Base-by-base conservation (phyloP, 30 jellyfish, hydroid and myxozoan species). In the Aurelia coerulea region DNA sequence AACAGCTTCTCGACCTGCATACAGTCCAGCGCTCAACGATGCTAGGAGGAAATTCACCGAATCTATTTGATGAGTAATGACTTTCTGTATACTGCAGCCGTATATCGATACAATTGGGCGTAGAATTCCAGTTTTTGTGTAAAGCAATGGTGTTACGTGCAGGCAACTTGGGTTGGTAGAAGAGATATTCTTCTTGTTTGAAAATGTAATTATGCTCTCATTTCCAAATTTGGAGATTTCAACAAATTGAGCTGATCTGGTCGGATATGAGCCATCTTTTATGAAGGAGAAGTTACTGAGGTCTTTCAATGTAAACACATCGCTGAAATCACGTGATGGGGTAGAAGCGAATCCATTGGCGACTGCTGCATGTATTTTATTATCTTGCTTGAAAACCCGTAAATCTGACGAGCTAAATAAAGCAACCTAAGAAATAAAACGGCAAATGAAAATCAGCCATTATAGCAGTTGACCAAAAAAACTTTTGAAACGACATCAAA, bases 1-100 rank as follows among this genome's bases (percentile, higher is more conserved):
- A 0, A 70, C 78, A 11, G 86, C 90, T 51, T 87, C 91, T 19
- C 80, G 79, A 32, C 85, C 96, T 63, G 83, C 89, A 53, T 87
- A 79, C 65, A 87, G 10, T 1, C 86, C 87, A 78, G 87, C 34
- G 60, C 71, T 62, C 0, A 87, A 46, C 1, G 84, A 70, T 19
- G 64, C 89, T 1, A 87, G 73, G 12, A 75, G 29, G 42, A 87
- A 39, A 35, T 72, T 41, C 18, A 62, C 39, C 6, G 62, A 50
- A 16, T 78, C 80, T 12, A 79, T 46, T 41, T 78, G 84, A 35
- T 59, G 59, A 1, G 87, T 65, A 10, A 78, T 62, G 7, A 79
- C 76, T 62, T 87, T 87, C 68, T 16, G 75, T 18, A 71, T 53
- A 37, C 51, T 31, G 74, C 96, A 87, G 31, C 91, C 82, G 12